phyloP scores from a whole-genome alignment of 2,888 invertebrate genomes.

The Phlogophora meticulosa region DNA sequence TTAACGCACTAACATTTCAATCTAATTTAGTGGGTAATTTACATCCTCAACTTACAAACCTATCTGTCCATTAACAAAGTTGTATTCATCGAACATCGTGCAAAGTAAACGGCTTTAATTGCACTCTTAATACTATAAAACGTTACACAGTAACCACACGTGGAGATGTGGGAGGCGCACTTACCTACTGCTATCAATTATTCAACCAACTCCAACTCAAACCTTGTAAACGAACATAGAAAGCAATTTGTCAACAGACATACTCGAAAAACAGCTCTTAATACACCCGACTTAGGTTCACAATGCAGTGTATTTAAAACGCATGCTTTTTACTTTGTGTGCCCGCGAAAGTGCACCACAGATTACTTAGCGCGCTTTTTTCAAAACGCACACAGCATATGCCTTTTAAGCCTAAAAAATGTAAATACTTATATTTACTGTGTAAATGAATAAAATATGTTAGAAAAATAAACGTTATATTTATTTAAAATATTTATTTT shows the following conservation, averaged over 20 bases:
- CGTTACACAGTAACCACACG: slow-evolving; percentile 39
- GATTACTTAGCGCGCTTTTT: no score
- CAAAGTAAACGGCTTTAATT: slow-evolving; percentile 24
- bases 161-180: slow-evolving; percentile 35
- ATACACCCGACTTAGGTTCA: no score
- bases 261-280: no score
- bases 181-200: slow-evolving; percentile 51
- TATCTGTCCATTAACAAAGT: slow-evolving; percentile 10
- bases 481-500: no score
- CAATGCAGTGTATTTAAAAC: no score
- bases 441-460: no score
- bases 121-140: slow-evolving; percentile 16
- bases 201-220: slow-evolving; percentile 24
- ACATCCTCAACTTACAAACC: neutral
- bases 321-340: no score
- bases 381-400: no score
- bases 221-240: slow-evolving; percentile 11
- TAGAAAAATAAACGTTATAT: no score
- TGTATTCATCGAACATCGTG: slow-evolving; percentile 16
- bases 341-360: no score
- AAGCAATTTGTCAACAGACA: neutral
- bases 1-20: neutral
- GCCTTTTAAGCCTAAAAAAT: no score
- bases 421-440: no score
- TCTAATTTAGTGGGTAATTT: neutral